Conservation (phyloP, 2,113 vertebrate species). For the Sialia sialis region DNA sequence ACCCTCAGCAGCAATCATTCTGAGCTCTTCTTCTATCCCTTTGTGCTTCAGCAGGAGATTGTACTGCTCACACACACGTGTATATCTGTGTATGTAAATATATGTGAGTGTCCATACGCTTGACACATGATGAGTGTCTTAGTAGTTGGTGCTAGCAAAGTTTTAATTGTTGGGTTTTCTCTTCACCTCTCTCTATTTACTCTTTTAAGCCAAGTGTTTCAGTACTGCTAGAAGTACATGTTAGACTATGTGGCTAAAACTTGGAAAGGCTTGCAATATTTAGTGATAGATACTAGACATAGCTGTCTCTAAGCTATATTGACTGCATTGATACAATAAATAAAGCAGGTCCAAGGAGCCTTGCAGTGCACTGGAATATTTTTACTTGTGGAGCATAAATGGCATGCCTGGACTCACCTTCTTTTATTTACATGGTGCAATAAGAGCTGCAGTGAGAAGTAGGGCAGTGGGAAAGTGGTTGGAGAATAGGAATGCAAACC, state of each 20-base stretch:
- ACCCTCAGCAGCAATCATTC: background rate
- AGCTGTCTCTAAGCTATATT: background rate
- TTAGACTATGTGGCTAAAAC: background rate
- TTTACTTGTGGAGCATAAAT: background rate
- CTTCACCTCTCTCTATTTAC: background rate
- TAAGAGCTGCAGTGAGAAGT: background rate
- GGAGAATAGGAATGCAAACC: background rate
- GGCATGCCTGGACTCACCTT: background rate
- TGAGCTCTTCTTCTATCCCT: background rate
- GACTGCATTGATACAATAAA: background rate
- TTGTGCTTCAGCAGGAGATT: background rate
- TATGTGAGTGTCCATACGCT: background rate
- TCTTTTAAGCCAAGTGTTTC: background rate
- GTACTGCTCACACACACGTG: fast-evolving
- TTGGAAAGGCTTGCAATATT: background rate
- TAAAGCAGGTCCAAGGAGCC: background rate
- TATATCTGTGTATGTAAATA: fast-evolving
- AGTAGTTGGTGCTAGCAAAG: background rate
- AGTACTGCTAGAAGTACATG: background rate
- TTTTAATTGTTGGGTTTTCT: background rate
- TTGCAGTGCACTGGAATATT: background rate
- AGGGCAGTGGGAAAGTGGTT: background rate
- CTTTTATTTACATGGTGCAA: background rate
- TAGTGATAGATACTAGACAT: background rate
- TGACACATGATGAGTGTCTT: background rate